Percentiles rank a stretch among this genome's conserved stretches.
Evolutionary conservation across 2,888 invertebrate genomes (phyloP).

Genomic region (Drosophila neutralis): DNA sequence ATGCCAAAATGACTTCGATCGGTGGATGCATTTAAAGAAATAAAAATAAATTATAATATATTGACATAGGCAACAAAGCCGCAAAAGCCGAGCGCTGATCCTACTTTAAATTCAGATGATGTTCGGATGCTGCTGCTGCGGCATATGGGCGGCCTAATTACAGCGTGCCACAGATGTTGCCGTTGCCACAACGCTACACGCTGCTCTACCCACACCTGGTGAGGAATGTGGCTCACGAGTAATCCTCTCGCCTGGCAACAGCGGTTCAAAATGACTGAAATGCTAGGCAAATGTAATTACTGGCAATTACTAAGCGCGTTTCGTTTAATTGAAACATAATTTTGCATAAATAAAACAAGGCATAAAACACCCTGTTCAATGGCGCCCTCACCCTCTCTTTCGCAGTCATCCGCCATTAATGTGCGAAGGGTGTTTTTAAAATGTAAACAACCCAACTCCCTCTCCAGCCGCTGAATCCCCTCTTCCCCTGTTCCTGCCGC

Average conservation of each 20-base stretch:
- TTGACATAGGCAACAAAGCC: slow-evolving; percentile 74
- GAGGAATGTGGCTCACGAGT: slow-evolving; percentile 30
- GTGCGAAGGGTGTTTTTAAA: slow-evolving; percentile 70
- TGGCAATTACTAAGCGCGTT: slow-evolving; percentile 76
- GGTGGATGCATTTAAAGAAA: slow-evolving; percentile 57
- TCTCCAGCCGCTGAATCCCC: not conserved
- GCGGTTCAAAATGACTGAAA: slow-evolving; percentile 60
- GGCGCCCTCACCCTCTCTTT: slow-evolving; percentile 16
- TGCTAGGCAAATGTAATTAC: slow-evolving; percentile 53
- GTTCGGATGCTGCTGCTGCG: slow-evolving; percentile 21
- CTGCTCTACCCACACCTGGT: slow-evolving; percentile 4
- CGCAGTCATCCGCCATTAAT: slow-evolving; percentile 53
- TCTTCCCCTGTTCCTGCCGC: not conserved
- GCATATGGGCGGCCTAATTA: slow-evolving; percentile 77
- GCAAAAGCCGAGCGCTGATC: slow-evolving; percentile 63
- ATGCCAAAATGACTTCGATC: slow-evolving; percentile 48
- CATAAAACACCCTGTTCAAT: slow-evolving; percentile 80
- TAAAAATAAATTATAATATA: slow-evolving; percentile 66
- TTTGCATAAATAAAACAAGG: slow-evolving; percentile 82
- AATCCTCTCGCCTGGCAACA: slow-evolving; percentile 44
- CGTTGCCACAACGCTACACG: slow-evolving; percentile 27
- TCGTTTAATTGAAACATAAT: slow-evolving; percentile 84
- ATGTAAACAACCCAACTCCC: slow-evolving; percentile 56
- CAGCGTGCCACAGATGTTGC: slow-evolving; percentile 76
- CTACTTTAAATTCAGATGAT: slow-evolving; percentile 76